Evolutionary conservation across 2,797 vertebrate genomes (phyloP), one percentile per base, ranked within the genome.

Genomic region (Xenopus petersii): DNA sequence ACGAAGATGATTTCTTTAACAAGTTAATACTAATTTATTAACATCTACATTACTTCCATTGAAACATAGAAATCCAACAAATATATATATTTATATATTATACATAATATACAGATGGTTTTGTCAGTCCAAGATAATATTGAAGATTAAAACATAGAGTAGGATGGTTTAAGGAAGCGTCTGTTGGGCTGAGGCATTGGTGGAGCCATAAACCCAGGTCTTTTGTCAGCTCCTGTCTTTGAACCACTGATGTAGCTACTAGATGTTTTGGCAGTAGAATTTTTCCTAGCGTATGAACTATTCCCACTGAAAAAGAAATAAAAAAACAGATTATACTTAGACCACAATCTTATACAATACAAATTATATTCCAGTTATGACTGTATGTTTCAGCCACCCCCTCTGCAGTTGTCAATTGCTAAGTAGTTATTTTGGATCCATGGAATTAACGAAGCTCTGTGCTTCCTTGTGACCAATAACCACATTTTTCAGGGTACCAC

Each of bases 171-270:
- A 46, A 75, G 58, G 58, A 75, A 72, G 6, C 55, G 72, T 12
- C 72, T 73, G 24, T 71, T 75, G n/a, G n/a, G 67, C 64, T 70
- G 76, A 11, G 76, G 76, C 71, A 79, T 65, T 2, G 76, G 76
- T 4, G 67, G 66, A 9, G 76, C 76, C 76, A 79, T 79, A 51
- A 79, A 74, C 26, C 76, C 76, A 5, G 76, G 76, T 65, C 26
- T 70, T 17, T 61, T 70, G 2, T 6, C 61, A 7, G 66, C 66
- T 21, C 21, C 65, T 54, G 46, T 46, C 56, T n/a, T 73, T 36
- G 71, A 54, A 46, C 67, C 66, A 70, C 15, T 65, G 49, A 54
- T 64, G 15, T 59, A 17, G 26, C 51, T 17, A 48, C 16, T 73
- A 49, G 24, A 59, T n/a, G 48, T 12, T 73, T 73, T 77, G 26